These are phyloP conservation scores for Incurvaria masculella DNA, from an alignment of 2,888 invertebrate genomes.

Conservation along the genomic window DNA sequence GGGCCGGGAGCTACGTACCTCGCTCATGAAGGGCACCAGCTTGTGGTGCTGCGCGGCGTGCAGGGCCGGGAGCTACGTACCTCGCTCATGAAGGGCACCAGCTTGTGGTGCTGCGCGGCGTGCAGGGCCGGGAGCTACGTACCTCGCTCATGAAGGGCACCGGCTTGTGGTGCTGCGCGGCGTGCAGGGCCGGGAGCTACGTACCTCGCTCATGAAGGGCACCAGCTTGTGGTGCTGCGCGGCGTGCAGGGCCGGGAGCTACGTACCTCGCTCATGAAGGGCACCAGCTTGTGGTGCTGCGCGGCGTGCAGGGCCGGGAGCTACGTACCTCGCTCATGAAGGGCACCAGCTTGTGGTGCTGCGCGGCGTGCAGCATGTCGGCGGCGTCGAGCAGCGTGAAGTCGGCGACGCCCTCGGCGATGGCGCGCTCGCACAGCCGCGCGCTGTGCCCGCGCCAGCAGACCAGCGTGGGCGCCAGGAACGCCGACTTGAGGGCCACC, in stretches of 20 bases:
- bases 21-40: conserved; percentile 47
- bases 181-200: too few species aligned
- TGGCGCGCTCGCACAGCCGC: conserved; percentile 77
- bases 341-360: conserved; percentile 37
- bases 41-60: conserved; percentile 37
- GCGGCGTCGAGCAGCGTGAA: conserved; percentile 90
- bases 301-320: conserved; percentile 52
- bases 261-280: conserved; percentile 48
- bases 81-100: conserved; percentile 49
- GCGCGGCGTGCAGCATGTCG: conserved; percentile 66
- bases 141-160: conserved; percentile 49
- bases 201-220: conserved; percentile 48
- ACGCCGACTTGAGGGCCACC: conserved; percentile 83
- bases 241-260: too few species aligned
- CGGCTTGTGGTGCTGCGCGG: conserved; percentile 34
- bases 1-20: too few species aligned
- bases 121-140: conserved; percentile 62
- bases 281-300: conserved; percentile 35
- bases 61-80: too few species aligned
- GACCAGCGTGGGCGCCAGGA: conserved; percentile 75
- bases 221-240: conserved; percentile 37
- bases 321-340: conserved; percentile 55
- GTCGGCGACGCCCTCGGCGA: conserved; percentile 70
- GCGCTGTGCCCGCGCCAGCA: conserved; percentile 84
- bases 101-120: conserved; percentile 34